phyloP scores from a whole-genome alignment of 2,797 vertebrate genomes.

The Dryobates pubescens region DNA sequence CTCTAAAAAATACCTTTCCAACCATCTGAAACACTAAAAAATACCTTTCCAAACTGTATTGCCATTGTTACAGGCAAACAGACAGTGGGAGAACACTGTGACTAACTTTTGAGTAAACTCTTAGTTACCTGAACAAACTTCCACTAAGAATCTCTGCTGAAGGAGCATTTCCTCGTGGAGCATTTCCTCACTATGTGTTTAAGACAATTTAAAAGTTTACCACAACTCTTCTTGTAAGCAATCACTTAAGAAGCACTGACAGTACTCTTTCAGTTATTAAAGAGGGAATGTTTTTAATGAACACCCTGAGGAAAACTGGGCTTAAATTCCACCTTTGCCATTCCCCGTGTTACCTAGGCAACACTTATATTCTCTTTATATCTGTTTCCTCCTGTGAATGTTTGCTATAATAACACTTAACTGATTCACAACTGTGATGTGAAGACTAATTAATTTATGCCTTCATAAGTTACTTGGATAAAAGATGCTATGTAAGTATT shows the following conservation, averaged over 20 bases:
- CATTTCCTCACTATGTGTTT: neutral
- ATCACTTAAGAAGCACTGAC: accelerated
- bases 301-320: neutral
- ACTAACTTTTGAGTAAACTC: neutral
- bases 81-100: neutral
- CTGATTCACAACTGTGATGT: conserved; percentile 9
- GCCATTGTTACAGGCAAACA: conserved; percentile 2
- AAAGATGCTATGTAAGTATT: neutral
- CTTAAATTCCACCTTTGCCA: conserved; percentile 39
- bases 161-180: neutral
- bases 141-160: neutral
- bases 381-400: conserved; percentile 19
- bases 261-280: neutral
- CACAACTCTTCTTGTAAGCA: neutral
- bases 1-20: neutral
- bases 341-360: conserved; percentile 30
- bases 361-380: conserved; percentile 8
- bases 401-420: conserved; percentile 21
- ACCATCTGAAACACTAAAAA: conserved; percentile 4
- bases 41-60: conserved; percentile 5
- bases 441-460: conserved; percentile 16
- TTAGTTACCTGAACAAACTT: neutral
- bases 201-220: neutral
- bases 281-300: neutral
- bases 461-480: neutral